phyloP scores from a whole-genome alignment of 2,888 invertebrate species.

The Xestia rhomboidea region DNA sequence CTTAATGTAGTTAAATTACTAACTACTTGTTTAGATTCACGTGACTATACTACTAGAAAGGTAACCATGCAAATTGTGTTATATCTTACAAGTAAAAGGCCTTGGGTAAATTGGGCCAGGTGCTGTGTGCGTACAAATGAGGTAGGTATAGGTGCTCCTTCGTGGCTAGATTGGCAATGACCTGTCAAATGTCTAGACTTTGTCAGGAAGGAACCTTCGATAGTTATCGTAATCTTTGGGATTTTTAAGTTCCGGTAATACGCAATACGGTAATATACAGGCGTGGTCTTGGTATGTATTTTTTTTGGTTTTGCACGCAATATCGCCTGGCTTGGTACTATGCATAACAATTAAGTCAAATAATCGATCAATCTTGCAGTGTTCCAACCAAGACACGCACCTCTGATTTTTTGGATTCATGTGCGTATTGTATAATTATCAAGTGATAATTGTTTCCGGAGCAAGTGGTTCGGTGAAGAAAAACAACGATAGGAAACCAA shows the following conservation, averaged over 20 bases:
- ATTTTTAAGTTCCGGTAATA: conserved; percentile 11
- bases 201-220: conserved; percentile 53
- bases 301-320: no score
- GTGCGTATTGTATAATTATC: no score
- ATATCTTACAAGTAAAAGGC: conserved; percentile 29
- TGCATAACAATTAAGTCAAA: no score
- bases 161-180: conserved; percentile 54
- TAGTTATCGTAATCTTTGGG: conserved; percentile 23
- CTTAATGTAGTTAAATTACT: neutral
- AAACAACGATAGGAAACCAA: no score
- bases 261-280: no score
- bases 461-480: no score
- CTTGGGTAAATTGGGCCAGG: conserved; percentile 47
- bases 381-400: no score
- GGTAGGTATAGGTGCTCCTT: conserved; percentile 12
- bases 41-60: conserved; percentile 24
- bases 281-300: no score
- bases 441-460: no score
- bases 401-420: no score
- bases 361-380: no score
- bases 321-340: no score
- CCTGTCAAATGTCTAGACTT: conserved; percentile 40
- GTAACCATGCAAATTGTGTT: conserved; percentile 11
- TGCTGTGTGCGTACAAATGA: conserved; percentile 17
- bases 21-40: neutral